Evolutionary conservation across 1,140 invertebrate genomes (phyloP).

Genomic region (Brevipalpus yothersi): DNA sequence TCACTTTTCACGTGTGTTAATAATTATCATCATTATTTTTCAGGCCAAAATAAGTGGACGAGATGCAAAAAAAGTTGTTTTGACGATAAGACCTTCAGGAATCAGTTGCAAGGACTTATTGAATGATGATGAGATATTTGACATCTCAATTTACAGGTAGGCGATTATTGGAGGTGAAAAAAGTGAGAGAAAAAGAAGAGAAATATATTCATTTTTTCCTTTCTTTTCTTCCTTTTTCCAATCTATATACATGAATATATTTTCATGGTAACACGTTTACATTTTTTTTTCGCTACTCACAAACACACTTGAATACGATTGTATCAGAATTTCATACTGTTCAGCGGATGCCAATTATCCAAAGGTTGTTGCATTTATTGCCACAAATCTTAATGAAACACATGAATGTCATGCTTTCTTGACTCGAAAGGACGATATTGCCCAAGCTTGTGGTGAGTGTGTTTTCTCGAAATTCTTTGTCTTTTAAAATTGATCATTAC

Average conservation of each 20-base stretch:
- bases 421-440: constrained; percentile 50
- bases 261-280: background rate
- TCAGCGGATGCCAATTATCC: constrained; percentile 55
- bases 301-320: background rate
- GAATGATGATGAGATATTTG: constrained; percentile 40
- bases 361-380: constrained; percentile 61
- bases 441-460: constrained; percentile 37
- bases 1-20: background rate
- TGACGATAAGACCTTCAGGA: constrained; percentile 42
- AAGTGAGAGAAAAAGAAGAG: background rate
- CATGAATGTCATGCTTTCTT: constrained; percentile 65
- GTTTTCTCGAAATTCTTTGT: background rate
- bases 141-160: constrained; percentile 59
- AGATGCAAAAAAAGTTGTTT: constrained; percentile 39
- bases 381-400: constrained; percentile 43
- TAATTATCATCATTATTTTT: background rate
- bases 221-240: background rate
- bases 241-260: background rate
- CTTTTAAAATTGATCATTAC: background rate
- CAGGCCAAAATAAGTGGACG: constrained; percentile 37
- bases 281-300: background rate
- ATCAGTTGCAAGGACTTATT: constrained; percentile 40
- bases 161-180: background rate
- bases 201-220: background rate
- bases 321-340: constrained; percentile 59